phyloP scores from a whole-genome alignment of 2,113 vertebrate genomes.

The Terrapene triunguis region DNA sequence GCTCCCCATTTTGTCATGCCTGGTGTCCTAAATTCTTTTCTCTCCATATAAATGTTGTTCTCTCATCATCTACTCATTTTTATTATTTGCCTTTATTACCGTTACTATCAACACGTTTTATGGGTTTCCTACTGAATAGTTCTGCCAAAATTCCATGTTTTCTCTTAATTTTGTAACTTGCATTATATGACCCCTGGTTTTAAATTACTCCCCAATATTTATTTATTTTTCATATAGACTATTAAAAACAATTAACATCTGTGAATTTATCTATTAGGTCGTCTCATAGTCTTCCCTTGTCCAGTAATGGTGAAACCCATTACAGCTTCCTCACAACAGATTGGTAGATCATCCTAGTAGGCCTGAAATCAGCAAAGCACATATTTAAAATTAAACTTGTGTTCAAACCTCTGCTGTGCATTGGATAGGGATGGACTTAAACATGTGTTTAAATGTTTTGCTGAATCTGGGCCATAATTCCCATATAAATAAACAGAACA shows the following conservation, averaged over 20 bases:
- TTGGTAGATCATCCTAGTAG: background rate
- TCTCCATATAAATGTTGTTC: constrained; percentile 51
- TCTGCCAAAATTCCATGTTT: constrained; percentile 23
- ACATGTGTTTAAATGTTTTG: too few species aligned
- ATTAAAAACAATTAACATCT: constrained; percentile 40
- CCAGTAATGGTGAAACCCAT: constrained; percentile 4
- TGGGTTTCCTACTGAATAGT: constrained; percentile 51
- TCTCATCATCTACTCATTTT: constrained; percentile 62
- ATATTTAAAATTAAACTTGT: too few species aligned
- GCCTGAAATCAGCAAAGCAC: background rate
- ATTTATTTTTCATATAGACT: constrained; percentile 41
- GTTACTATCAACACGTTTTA: constrained; percentile 70
- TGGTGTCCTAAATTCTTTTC: constrained; percentile 45
- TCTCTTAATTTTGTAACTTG: constrained; percentile 64
- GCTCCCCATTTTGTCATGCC: constrained; percentile 42
- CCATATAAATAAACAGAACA: too few species aligned
- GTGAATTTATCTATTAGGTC: constrained; percentile 19
- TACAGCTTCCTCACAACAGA: constrained; percentile 3
- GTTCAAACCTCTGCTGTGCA: too few species aligned
- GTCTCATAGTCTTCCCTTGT: background rate
- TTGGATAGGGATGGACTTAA: too few species aligned
- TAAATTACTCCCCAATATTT: constrained; percentile 36
- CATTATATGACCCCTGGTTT: constrained; percentile 37
- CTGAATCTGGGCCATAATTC: too few species aligned
- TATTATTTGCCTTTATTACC: constrained; percentile 69